Percentiles rank a stretch among this genome's conserved stretches.
Conservation (phyloP, 2,113 vertebrate species). For the Rhabdornis inornatus region DNA sequence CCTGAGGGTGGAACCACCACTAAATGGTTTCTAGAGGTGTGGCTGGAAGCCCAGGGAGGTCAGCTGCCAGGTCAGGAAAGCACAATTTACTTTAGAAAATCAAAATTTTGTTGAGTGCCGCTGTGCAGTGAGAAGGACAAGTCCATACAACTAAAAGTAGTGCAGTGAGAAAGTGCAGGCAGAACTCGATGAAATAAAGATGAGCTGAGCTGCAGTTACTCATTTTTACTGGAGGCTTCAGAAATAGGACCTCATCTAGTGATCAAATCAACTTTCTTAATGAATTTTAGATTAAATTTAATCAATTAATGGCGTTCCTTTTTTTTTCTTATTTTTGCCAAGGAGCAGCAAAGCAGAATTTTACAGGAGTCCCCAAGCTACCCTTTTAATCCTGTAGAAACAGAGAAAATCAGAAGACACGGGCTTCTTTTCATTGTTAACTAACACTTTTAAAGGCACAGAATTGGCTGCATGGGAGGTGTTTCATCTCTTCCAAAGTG, state of each 20-base stretch:
- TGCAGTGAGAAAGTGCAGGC: background rate
- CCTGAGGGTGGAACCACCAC: background rate
- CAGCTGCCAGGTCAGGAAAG: background rate
- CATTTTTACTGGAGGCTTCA: background rate
- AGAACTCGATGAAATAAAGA: conserved; percentile 45
- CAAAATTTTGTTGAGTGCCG: background rate
- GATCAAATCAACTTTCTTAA: background rate
- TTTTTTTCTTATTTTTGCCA: background rate
- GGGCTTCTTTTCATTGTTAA: background rate
- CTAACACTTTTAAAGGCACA: background rate
- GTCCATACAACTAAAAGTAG: background rate
- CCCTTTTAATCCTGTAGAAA: background rate
- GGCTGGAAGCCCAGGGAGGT: background rate
- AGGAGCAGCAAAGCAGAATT: background rate
- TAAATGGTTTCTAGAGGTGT: background rate
- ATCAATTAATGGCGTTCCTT: background rate
- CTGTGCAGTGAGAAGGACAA: background rate
- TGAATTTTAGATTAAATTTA: conserved; percentile 41
- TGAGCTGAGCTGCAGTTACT: background rate
- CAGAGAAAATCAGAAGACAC: background rate
- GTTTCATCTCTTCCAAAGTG: background rate
- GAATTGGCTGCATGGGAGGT: background rate
- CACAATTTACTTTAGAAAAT: background rate
- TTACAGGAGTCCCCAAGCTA: background rate
- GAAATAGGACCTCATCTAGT: background rate